phyloP scores from a whole-genome alignment of 1,140 invertebrate species.

The Trypoxylus dichotomus region DNA sequence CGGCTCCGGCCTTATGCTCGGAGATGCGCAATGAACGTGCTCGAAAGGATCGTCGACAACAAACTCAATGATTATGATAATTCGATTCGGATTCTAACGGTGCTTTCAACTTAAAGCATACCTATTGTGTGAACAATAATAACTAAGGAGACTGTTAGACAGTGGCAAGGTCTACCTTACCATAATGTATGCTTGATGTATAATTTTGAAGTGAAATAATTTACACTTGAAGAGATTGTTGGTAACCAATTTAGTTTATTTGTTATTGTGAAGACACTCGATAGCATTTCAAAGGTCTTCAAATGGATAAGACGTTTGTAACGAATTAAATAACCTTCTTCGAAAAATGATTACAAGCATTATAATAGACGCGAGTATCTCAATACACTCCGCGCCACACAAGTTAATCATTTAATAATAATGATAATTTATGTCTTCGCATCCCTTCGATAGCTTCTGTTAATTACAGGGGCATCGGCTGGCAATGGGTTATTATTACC shows the following conservation, averaged over 20 bases:
- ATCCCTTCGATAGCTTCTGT: no score
- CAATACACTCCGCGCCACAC: no score
- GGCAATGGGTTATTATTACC: no score
- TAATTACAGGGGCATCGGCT: no score
- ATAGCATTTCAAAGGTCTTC: not conserved
- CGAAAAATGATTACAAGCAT: no score
- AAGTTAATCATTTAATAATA: no score
- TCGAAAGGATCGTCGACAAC: not conserved
- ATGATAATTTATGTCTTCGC: no score
- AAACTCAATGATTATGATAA: constrained; percentile 4
- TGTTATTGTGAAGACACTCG: not conserved
- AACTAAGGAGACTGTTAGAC: constrained; percentile 2
- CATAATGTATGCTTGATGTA: not conserved
- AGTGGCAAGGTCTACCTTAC: not conserved
- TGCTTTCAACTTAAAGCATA: not conserved
- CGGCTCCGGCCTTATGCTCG: not conserved
- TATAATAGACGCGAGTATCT: no score
- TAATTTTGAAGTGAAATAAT: not conserved
- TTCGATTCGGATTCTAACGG: not conserved
- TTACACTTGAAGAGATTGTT: not conserved
- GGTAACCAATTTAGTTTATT: not conserved
- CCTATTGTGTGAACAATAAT: not conserved
- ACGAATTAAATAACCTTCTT: no score
- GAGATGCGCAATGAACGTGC: not conserved
- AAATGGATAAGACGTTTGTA: no score